Conservation (phyloP, 1,140 invertebrate genomes). For the Magallana gigas region DNA sequence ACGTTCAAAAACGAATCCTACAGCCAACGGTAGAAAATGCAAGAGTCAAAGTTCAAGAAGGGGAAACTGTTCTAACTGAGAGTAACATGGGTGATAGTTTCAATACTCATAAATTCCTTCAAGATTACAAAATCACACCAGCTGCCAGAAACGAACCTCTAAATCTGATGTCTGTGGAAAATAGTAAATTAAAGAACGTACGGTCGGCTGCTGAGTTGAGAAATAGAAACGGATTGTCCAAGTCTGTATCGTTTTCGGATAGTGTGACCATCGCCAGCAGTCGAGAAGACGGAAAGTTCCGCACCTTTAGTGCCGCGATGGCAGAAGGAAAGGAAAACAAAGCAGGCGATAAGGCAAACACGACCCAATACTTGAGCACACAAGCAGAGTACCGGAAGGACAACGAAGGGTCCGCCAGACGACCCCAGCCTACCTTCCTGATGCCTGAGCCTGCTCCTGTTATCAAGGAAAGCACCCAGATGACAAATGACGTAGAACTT, state of each 20-base stretch:
- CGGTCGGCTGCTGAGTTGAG: conserved; percentile 54
- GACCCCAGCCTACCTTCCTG: conserved; percentile 39
- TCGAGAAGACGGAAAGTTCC: conserved; percentile 60
- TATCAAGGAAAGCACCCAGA: conserved; percentile 39
- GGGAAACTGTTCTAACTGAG: conserved; percentile 70
- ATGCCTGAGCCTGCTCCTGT: conserved; percentile 45
- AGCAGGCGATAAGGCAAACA: conserved; percentile 42
- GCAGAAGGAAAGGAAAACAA: conserved; percentile 9
- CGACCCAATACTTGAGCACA: conserved; percentile 70
- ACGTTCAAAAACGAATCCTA: conserved; percentile 61
- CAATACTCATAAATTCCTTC: conserved; percentile 77
- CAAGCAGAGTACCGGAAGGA: conserved; percentile 66
- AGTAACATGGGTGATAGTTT: conserved; percentile 73
- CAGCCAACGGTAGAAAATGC: conserved; percentile 65
- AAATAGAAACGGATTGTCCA: conserved; percentile 47
- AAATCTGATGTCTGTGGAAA: conserved; percentile 71
- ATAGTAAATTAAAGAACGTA: conserved; percentile 72
- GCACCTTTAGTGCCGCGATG: conserved; percentile 53
- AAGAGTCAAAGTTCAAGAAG: conserved; percentile 70
- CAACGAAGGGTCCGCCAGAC: conserved; percentile 55
- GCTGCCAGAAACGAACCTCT: conserved; percentile 71
- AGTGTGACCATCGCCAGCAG: conserved; percentile 68
- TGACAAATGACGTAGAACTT: conserved; percentile 31
- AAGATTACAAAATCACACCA: conserved; percentile 71
- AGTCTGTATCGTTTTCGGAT: conserved; percentile 74